phyloP scores from a whole-genome alignment of 2,113 vertebrate genomes.

The Gracilinanus agilis region DNA sequence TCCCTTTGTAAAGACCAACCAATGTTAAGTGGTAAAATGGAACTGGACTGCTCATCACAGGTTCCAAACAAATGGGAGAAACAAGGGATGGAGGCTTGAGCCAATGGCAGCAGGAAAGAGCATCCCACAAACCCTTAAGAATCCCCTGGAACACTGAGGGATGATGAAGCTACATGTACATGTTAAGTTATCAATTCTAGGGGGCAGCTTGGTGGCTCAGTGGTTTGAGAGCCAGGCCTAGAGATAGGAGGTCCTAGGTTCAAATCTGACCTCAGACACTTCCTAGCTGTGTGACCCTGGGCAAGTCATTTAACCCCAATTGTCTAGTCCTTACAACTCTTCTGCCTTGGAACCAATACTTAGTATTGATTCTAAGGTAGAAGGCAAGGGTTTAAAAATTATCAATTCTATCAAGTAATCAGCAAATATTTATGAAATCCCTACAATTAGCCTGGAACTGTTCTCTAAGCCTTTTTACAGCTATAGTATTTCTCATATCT shows the following conservation, averaged over 20 bases:
- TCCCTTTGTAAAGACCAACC: not conserved
- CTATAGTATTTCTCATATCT: not conserved
- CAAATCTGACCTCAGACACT: no score
- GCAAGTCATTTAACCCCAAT: no score
- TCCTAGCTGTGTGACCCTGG: no score
- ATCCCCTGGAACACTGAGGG: not conserved
- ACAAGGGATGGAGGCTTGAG: not conserved
- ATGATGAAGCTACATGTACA: not conserved
- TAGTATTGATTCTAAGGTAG: no score
- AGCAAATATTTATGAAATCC: not conserved
- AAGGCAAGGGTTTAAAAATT: not conserved
- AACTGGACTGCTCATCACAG: not conserved
- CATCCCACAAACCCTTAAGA: not conserved
- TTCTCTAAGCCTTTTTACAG: not conserved
- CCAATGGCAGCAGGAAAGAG: not conserved
- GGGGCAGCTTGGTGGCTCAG: no score
- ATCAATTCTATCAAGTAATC: not conserved
- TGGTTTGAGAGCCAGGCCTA: no score
- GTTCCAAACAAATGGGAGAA: not conserved
- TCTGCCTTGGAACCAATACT: no score
- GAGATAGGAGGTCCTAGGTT: no score
- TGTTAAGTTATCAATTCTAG: not conserved
- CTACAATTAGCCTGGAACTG: not conserved
- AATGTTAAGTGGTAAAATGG: not conserved
- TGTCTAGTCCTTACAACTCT: no score